Conservation (phyloP, 2,888 invertebrate species). For the Napeogenes inachia region DNA sequence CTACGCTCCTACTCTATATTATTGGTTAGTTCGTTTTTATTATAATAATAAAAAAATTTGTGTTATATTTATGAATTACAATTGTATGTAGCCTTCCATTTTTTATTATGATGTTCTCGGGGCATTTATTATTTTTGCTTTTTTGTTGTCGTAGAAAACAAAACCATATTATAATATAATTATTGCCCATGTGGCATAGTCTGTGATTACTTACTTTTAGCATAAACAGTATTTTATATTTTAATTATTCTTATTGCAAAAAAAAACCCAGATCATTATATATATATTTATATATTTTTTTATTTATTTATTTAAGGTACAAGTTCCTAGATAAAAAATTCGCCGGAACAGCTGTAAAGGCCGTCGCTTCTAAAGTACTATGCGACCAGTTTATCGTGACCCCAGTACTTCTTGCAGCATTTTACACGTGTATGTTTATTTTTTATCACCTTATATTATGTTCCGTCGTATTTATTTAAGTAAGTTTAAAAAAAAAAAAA, state of each 20-base stretch:
- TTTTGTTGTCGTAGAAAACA: too few relatives aligned
- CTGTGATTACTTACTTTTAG: too few relatives aligned
- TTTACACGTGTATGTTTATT: slow-evolving; percentile 79
- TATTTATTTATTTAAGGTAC: slow-evolving; percentile 78
- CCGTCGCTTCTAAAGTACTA: slow-evolving; percentile 82
- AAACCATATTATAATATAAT: too few relatives aligned
- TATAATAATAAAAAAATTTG: neutral
- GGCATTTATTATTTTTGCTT: too few relatives aligned
- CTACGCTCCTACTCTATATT: slow-evolving; percentile 59
- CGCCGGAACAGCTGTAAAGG: slow-evolving; percentile 79
- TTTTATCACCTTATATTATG: neutral
- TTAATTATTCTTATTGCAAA: too few relatives aligned
- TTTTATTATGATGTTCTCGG: too few relatives aligned
- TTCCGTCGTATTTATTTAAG: neutral
- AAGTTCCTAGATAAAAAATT: slow-evolving; percentile 84
- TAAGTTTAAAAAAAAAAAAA: neutral
- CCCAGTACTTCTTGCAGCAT: slow-evolving; percentile 82
- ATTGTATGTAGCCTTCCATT: too few relatives aligned
- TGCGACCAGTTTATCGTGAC: slow-evolving; percentile 88
- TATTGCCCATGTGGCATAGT: too few relatives aligned
- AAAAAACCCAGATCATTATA: too few relatives aligned
- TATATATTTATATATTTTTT: neutral
- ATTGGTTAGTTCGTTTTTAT: slow-evolving; percentile 46
- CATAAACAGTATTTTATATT: too few relatives aligned
- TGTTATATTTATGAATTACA: too few relatives aligned